Evolutionary conservation across 2,888 invertebrate genomes (phyloP).

Genomic region (Caradrina clavipalpis): DNA sequence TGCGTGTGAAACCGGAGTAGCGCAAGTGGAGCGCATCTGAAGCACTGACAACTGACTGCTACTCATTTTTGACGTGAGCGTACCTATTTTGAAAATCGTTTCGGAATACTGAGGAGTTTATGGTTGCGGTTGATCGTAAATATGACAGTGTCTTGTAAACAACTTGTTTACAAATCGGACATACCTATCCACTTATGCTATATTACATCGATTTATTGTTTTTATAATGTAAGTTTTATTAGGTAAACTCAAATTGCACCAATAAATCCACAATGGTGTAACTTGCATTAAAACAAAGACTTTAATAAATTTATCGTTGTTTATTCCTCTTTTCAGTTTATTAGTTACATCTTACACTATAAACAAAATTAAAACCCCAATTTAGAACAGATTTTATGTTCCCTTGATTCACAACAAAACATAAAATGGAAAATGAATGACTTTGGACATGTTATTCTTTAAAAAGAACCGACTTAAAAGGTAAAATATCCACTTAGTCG

Average conservation of each 20-base stretch:
- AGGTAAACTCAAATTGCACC: not conserved
- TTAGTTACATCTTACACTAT: not conserved
- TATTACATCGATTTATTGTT: not conserved
- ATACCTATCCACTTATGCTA: not conserved
- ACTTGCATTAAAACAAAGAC: not conserved
- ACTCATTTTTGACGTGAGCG: conserved; percentile 46
- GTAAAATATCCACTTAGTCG: conserved; percentile 33
- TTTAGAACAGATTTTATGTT: conserved; percentile 14
- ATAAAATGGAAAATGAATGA: conserved; percentile 42
- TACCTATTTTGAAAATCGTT: conserved; percentile 45
- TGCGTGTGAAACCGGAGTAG: conserved; percentile 67
- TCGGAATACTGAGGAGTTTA: conserved; percentile 24
- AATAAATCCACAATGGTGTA: not conserved
- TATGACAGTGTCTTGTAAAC: conserved; percentile 18
- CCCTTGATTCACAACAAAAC: conserved; percentile 27
- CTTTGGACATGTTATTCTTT: conserved; percentile 31
- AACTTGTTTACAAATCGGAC: conserved; percentile 18
- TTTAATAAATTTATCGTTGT: not conserved
- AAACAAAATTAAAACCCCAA: conserved; percentile 10
- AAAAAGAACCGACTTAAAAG: conserved; percentile 45
- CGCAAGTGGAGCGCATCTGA: conserved; percentile 71
- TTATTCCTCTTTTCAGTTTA: not conserved
- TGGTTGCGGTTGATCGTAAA: conserved; percentile 18
- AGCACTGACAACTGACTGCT: conserved; percentile 54
- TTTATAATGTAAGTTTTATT: not conserved